Percentiles rank a stretch among this genome's conserved stretches.
Conservation (phyloP, 2,797 vertebrate genomes). For the Liasis olivaceus region DNA sequence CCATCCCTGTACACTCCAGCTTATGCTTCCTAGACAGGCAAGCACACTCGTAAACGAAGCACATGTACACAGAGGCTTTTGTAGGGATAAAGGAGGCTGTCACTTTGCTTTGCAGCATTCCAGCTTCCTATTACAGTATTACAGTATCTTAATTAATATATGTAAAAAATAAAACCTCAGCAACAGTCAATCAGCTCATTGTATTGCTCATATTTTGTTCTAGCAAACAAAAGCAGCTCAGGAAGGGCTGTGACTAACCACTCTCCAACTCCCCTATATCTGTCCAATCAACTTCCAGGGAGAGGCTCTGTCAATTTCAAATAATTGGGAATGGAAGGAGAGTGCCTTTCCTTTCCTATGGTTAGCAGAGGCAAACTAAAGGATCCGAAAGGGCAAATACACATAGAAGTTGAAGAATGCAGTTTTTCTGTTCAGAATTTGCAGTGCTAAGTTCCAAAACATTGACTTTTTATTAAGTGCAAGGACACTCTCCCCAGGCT, state of each 20-base stretch:
- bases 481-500: too few species aligned
- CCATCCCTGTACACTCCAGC: background rate
- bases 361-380: background rate
- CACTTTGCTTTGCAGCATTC: background rate
- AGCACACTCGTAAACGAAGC: background rate
- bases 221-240: background rate
- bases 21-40: background rate
- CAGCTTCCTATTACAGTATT: background rate
- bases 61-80: background rate
- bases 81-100: background rate
- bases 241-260: background rate
- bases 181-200: background rate
- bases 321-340: background rate
- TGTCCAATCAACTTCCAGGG: background rate
- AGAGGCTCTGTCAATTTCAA: background rate
- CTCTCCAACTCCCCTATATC: background rate
- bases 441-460: background rate
- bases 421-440: background rate
- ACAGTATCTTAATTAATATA: background rate
- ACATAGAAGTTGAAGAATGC: background rate
- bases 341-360: background rate
- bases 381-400: background rate
- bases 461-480: background rate
- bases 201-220: background rate
- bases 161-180: too few species aligned